Evolutionary conservation across 1,140 invertebrate species (phyloP).

Genomic region (Drosophila sturtevanti): DNA sequence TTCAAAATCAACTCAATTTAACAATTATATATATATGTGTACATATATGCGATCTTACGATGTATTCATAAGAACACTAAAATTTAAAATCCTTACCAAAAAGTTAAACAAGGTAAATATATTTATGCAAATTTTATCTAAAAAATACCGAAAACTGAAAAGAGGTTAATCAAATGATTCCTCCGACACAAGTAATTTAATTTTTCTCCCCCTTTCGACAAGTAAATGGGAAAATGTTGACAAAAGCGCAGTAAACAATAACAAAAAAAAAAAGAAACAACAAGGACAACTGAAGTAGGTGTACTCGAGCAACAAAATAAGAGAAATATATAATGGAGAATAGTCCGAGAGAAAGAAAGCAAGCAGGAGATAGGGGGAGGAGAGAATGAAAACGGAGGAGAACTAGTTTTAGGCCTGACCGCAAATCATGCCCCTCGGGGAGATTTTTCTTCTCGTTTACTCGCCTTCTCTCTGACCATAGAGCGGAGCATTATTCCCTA

Average conservation of each 20-base stretch:
- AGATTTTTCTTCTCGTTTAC: background rate
- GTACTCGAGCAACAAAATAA: conserved; percentile 28
- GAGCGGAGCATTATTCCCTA: background rate
- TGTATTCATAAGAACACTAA: too few relatives aligned
- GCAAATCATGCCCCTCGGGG: background rate
- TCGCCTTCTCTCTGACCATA: background rate
- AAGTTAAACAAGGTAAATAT: too few relatives aligned
- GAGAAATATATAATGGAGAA: conserved; percentile 53
- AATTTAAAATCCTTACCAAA: too few relatives aligned
- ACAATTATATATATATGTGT: too few relatives aligned
- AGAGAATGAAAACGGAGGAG: conserved; percentile 5
- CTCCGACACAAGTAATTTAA: background rate
- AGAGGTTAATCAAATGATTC: conserved; percentile 27
- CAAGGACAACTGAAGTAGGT: conserved; percentile 38
- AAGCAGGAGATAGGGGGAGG: background rate
- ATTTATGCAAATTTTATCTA: too few relatives aligned
- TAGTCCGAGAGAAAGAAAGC: conserved; percentile 3
- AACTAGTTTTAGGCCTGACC: conserved; percentile 11
- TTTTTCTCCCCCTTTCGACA: conserved; percentile 33
- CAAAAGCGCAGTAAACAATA: conserved; percentile 48
- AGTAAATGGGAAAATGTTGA: conserved; percentile 62
- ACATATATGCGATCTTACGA: too few relatives aligned
- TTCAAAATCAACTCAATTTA: too few relatives aligned
- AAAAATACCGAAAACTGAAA: conserved; percentile 12
- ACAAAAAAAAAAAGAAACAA: conserved; percentile 49